Conservation (phyloP, 2,797 vertebrate genomes). For the Rhynchonycteris naso region DNA sequence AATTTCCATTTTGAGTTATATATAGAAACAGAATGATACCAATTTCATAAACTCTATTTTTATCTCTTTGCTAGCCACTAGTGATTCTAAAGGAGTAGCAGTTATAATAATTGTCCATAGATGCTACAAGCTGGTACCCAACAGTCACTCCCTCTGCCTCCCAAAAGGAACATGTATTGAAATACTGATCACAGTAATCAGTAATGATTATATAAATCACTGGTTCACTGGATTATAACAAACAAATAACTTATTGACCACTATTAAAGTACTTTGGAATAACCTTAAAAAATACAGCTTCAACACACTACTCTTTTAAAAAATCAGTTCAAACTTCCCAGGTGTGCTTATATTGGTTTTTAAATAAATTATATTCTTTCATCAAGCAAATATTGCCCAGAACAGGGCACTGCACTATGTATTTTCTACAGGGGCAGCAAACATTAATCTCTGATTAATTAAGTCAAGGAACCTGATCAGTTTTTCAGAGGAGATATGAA, state of each 20-base stretch:
- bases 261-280: not conserved
- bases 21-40: not conserved
- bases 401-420: not conserved
- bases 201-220: not conserved
- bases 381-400: not conserved
- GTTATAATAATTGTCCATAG: not conserved
- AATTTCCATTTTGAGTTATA: slow-evolving; percentile 7
- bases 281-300: slow-evolving; percentile 12
- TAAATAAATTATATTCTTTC: slow-evolving; percentile 18
- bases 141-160: not conserved
- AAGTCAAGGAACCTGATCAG: not conserved
- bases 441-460: not conserved
- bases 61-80: not conserved
- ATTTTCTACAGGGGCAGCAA: not conserved
- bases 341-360: not conserved
- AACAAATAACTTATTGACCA: slow-evolving; percentile 1
- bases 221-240: not conserved
- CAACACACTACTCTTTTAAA: not conserved
- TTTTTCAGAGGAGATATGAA: not conserved
- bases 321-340: not conserved
- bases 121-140: not conserved
- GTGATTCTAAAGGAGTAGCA: not conserved
- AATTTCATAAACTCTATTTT: slow-evolving; percentile 1
- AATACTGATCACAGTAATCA: not conserved
- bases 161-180: not conserved